phyloP scores from a whole-genome alignment of 2,888 invertebrate genomes.

The Ormyrus rosae region DNA sequence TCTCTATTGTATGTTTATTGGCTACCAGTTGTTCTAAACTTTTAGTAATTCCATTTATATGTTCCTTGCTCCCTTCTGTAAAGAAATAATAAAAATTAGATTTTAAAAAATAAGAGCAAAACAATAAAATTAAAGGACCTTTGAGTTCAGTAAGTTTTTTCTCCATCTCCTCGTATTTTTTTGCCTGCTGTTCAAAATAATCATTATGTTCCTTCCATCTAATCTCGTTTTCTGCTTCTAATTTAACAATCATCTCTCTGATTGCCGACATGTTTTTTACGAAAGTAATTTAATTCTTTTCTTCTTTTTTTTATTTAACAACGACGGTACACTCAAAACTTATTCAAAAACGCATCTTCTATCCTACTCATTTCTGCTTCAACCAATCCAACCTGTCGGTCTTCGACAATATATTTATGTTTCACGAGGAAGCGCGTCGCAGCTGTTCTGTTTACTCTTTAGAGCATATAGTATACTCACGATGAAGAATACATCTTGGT shows the following conservation, averaged over 20 bases:
- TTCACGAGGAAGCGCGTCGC: too few species aligned
- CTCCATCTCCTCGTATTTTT: constrained; percentile 21
- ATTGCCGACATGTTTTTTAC: constrained; percentile 17
- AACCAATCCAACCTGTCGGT: too few species aligned
- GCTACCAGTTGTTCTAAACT: constrained; percentile 61
- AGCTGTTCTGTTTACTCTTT: too few species aligned
- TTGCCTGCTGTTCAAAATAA: constrained; percentile 2
- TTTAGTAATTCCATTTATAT: constrained; percentile 60
- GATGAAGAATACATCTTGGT: too few species aligned
- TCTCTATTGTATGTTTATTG: constrained; percentile 63
- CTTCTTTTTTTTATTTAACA: too few species aligned
- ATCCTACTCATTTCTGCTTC: too few species aligned
- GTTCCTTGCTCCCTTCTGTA: constrained; percentile 56
- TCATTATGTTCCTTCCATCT: constrained; percentile 1
- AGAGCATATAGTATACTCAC: too few species aligned
- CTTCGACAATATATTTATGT: too few species aligned
- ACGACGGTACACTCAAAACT: too few species aligned
- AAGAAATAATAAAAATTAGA: background rate
- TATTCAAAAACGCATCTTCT: too few species aligned
- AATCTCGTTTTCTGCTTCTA: constrained; percentile 27
- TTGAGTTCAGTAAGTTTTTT: constrained; percentile 1
- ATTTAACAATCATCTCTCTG: constrained; percentile 12
- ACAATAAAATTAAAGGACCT: constrained; percentile 22
- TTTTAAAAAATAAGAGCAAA: background rate
- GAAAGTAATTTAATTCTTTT: too few species aligned